Base-by-base conservation (phyloP, 2,888 invertebrate species). In the Orthosia incerta region DNA sequence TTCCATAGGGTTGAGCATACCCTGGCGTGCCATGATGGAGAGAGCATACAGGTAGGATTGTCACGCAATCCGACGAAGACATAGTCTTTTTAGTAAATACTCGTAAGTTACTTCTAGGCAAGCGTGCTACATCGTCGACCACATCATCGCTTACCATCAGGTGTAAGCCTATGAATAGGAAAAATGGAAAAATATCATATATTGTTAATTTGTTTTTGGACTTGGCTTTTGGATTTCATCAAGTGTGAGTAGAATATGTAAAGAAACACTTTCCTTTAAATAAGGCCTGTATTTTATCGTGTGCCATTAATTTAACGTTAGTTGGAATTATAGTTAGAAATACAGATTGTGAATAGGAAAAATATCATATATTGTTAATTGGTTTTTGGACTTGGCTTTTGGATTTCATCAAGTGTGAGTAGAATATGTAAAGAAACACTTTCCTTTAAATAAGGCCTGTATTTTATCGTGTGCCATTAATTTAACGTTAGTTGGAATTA, bases 21-120 rank as follows among this genome's bases (percentile, higher is more conserved):
- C n/a, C 97, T 98, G 62, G 96, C 98, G 71, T 99, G 99, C 90
- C 98, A 98, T 84, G 99, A 99, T 90, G 99, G 99, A 59, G 99
- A 99, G 95, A 99, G 99, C 92, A 98, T 99, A 93, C 99, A 99
- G 97, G 98, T 98, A 88, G 5, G n/a, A 13, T 57, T 16, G 26
- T 3, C 0, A 20, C 12, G 53, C 20, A n/a, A 53, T 53, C n/a
- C 5, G n/a, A n/a, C 9, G n/a, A 51, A 12, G 15, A 16, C 48
- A 50, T 50, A 4, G 16, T 39, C 39, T 39, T 39, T 39, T 39
- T 39, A 39, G 39, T 39, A 9, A 39, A 9, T 39, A n/a, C n/a
- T n/a, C n/a, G n/a, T n/a, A 39, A 9, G 39, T 39, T 39, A 9
- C 39, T 9, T 39, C 9, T 39, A 39, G 39, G 39, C 39, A 39